A percentile compares a stretch with the other conserved stretches of the same genome.
These are phyloP conservation scores for Gari tellinella DNA, from an alignment of 2,888 invertebrate species.

Conservation along the genomic window DNA sequence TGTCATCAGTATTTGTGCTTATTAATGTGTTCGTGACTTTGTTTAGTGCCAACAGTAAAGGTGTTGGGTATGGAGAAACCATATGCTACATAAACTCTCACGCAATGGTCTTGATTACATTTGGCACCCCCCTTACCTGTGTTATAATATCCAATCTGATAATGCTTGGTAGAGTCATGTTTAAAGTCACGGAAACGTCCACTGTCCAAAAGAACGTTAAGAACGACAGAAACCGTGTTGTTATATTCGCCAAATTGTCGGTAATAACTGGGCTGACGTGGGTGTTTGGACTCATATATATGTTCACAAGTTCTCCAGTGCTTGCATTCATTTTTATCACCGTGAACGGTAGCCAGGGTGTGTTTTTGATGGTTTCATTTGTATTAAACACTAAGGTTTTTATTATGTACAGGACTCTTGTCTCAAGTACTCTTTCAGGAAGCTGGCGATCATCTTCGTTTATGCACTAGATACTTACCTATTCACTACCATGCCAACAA, in stretches of 20 bases:
- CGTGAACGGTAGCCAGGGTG: constrained; percentile 41
- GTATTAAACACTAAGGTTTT: constrained; percentile 39
- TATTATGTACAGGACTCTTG: background rate
- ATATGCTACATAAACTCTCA: constrained; percentile 43
- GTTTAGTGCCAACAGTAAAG: background rate
- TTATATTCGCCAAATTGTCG: constrained; percentile 42
- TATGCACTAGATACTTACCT: too few species aligned
- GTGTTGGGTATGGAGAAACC: constrained; percentile 39
- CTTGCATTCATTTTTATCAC: constrained; percentile 44
- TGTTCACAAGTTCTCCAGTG: constrained; percentile 16
- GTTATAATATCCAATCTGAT: constrained; percentile 30
- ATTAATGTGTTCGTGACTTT: constrained; percentile 8
- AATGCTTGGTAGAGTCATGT: constrained; percentile 27
- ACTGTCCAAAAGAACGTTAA: constrained; percentile 14
- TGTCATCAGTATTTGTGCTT: constrained; percentile 23
- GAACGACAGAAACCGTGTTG: constrained; percentile 23
- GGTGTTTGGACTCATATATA: constrained; percentile 46
- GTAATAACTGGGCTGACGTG: constrained; percentile 43
- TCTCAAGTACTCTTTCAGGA: too few species aligned
- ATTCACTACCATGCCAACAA: too few species aligned
- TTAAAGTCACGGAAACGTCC: constrained; percentile 12
- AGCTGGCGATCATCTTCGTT: too few species aligned
- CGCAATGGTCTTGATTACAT: constrained; percentile 24
- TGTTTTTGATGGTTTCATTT: constrained; percentile 47
- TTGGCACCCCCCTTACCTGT: constrained; percentile 33